Percentiles rank a stretch among this genome's conserved stretches.
Conservation (phyloP, 1,140 invertebrate genomes). For the Chironomus striatipennis region DNA sequence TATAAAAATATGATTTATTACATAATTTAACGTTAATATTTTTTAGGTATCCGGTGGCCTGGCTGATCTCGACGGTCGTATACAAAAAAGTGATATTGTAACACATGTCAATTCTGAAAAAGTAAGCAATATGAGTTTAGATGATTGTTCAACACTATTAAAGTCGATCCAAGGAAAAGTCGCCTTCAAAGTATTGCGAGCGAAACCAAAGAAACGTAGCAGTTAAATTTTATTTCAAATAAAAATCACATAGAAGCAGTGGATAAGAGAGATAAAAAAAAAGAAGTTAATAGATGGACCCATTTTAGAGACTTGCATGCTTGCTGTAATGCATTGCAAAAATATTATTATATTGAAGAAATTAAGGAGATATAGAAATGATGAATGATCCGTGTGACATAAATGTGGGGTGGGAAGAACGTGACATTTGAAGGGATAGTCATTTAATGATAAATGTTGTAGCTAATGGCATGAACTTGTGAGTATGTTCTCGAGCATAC, state of each 20-base stretch:
- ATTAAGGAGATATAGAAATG: background rate
- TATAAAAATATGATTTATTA: conserved; percentile 24
- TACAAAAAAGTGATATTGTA: conserved; percentile 90
- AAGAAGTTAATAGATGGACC: background rate
- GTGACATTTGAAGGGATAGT: no score
- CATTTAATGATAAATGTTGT: no score
- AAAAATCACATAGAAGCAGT: background rate
- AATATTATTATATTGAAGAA: background rate
- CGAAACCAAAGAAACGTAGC: conserved; percentile 50
- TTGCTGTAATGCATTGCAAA: background rate
- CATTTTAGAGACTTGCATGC: background rate
- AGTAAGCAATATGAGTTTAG: conserved; percentile 68
- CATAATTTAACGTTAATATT: conserved; percentile 23
- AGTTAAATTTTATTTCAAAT: background rate
- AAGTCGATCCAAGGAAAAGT: conserved; percentile 74
- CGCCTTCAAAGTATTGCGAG: conserved; percentile 68
- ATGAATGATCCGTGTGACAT: no score
- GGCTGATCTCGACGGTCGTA: conserved; percentile 82
- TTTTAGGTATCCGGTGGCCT: conserved; percentile 75
- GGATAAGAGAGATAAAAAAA: background rate
- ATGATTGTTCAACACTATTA: conserved; percentile 79
- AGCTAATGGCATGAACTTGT: no score
- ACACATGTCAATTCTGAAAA: conserved; percentile 83
- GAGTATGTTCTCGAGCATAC: no score
- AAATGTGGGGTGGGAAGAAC: no score